Percentiles rank a stretch among this genome's conserved stretches.
Evolutionary conservation across 2,113 vertebrate species (phyloP).

Genomic region (Scomber japonicus): DNA sequence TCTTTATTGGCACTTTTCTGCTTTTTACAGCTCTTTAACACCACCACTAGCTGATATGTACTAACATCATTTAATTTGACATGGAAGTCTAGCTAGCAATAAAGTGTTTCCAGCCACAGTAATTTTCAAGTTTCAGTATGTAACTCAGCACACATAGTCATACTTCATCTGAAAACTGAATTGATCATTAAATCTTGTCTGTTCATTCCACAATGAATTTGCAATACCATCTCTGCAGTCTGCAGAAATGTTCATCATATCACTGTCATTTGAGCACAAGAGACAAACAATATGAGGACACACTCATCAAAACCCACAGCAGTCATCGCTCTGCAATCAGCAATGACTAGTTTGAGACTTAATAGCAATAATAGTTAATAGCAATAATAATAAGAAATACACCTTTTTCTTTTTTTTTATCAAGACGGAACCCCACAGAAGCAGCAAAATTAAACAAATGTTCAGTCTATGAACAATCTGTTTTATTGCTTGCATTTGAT

Average conservation of each 20-base stretch:
- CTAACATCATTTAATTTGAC: background rate
- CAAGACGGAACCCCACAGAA: background rate
- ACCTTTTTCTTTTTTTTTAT: background rate
- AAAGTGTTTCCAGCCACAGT: background rate
- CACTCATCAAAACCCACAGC: background rate
- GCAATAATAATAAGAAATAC: background rate
- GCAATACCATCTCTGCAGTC: conserved; percentile 16
- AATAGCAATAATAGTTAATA: background rate
- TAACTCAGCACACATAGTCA: too few relatives aligned
- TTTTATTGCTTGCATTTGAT: background rate
- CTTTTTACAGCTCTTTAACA: too few relatives aligned
- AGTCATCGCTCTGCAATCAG: background rate
- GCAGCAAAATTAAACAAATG: background rate
- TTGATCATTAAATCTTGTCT: background rate
- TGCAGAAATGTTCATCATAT: conserved; percentile 20
- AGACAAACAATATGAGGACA: background rate
- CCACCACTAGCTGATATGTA: background rate
- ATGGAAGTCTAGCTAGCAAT: background rate
- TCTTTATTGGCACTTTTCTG: background rate
- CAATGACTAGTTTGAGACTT: too few relatives aligned
- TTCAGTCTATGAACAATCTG: background rate
- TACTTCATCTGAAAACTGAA: too few relatives aligned
- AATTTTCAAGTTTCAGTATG: background rate
- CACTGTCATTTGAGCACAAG: background rate
- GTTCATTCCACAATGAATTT: background rate